phyloP scores from a whole-genome alignment of 2,888 invertebrate species.

The Adelognathus sp. region DNA sequence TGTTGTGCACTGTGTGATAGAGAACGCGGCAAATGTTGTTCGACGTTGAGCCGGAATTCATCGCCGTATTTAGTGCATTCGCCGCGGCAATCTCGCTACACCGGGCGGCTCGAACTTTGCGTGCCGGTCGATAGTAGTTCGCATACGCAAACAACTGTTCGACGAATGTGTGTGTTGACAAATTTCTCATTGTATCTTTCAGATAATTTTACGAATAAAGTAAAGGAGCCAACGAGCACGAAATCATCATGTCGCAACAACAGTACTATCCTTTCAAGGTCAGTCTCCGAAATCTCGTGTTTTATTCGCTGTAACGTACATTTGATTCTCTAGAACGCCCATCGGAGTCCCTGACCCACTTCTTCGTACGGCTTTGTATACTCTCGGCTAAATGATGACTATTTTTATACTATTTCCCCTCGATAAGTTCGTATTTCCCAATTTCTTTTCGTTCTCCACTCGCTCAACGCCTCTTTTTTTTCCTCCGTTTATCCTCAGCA shows the following conservation, averaged over 20 bases:
- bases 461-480: neutral
- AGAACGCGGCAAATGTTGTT: too few species aligned
- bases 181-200: conserved; percentile 13
- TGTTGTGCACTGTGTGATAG: too few species aligned
- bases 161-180: neutral
- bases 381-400: neutral
- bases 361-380: conserved; percentile 15
- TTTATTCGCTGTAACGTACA: too few species aligned
- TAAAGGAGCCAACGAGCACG: neutral
- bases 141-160: neutral
- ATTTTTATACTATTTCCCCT: neutral
- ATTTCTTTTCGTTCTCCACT: too few species aligned
- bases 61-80: neutral
- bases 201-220: too few species aligned
- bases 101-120: neutral
- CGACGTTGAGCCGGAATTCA: neutral
- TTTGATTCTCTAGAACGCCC: conserved; percentile 51
- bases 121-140: conserved; percentile 44
- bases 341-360: conserved; percentile 57
- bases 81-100: too few species aligned
- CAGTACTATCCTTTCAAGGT: conserved; percentile 95
- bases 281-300: conserved; percentile 74
- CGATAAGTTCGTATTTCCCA: too few species aligned
- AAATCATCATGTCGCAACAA: conserved; percentile 87
- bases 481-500: too few species aligned